Evolutionary conservation across 2,888 invertebrate species (phyloP).

Genomic region (Tinea trinotella): DNA sequence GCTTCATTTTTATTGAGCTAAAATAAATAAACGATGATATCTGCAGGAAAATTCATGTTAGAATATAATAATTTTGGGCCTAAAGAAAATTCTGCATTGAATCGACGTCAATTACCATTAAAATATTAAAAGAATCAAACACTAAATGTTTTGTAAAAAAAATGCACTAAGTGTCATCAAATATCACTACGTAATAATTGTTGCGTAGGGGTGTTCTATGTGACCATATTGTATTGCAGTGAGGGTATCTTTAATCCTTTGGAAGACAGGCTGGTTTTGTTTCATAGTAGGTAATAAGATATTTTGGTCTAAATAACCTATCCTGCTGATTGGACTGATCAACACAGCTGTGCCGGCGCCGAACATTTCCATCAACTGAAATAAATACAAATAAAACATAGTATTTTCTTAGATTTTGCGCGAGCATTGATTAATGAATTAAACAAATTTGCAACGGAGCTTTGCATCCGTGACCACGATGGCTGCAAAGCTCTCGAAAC

Average conservation of each 20-base stretch:
- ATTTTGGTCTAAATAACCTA: slow-evolving; percentile 81
- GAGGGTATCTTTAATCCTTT: slow-evolving; percentile 81
- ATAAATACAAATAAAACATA: too few relatives aligned
- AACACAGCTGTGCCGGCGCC: slow-evolving; percentile 98
- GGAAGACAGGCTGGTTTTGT: slow-evolving; percentile 79
- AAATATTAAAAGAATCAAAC: not conserved
- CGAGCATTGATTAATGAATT: too few relatives aligned
- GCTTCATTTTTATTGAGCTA: too few relatives aligned
- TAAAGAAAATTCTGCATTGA: too few relatives aligned
- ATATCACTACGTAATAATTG: slow-evolving; percentile 53
- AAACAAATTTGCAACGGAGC: too few relatives aligned
- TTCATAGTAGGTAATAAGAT: slow-evolving; percentile 82
- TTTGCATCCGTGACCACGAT: too few relatives aligned
- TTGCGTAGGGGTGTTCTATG: slow-evolving; percentile 85
- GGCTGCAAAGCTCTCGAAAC: too few relatives aligned
- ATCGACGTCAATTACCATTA: too few relatives aligned
- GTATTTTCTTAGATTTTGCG: too few relatives aligned
- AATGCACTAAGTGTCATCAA: slow-evolving; percentile 5
- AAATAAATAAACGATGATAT: too few relatives aligned
- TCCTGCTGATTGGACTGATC: slow-evolving; percentile 91
- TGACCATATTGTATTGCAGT: slow-evolving; percentile 93
- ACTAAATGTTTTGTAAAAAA: not conserved
- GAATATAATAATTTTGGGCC: too few relatives aligned
- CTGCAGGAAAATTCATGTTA: too few relatives aligned
- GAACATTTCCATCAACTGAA: slow-evolving; percentile 93